These are phyloP conservation scores for Poeciliopsis turrubarensis DNA, from an alignment of 2,113 vertebrate genomes.

Conservation along the genomic window DNA sequence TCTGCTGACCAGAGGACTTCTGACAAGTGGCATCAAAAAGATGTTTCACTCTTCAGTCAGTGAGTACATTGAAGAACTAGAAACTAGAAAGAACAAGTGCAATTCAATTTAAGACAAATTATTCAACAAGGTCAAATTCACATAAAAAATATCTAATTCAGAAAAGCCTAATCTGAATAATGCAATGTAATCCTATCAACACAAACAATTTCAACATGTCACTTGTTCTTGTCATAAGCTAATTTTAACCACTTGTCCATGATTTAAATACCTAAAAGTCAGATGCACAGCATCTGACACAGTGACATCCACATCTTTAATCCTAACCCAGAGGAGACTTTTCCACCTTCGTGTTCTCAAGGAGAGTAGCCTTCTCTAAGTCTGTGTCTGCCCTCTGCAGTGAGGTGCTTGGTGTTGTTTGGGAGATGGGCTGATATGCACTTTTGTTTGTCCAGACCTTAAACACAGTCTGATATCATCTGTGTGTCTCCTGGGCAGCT, in stretches of 20 bases:
- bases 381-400: neutral
- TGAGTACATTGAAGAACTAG: too few species aligned
- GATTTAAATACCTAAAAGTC: neutral
- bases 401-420: constrained; percentile 27
- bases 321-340: constrained; percentile 2
- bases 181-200: too few species aligned
- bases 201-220: neutral
- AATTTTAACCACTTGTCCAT: neutral
- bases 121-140: too few species aligned
- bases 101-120: too few species aligned
- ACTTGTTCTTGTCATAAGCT: neutral
- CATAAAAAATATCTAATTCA: too few species aligned
- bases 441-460: constrained; percentile 76
- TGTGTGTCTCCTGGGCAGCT: constrained; percentile 78
- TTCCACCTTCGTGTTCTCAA: neutral
- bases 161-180: too few species aligned
- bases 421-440: constrained; percentile 84
- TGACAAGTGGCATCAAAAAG: too few species aligned
- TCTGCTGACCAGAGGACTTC: too few species aligned
- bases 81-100: too few species aligned
- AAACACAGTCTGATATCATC: constrained; percentile 88
- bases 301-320: neutral
- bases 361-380: neutral
- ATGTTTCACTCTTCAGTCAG: too few species aligned
- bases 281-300: neutral